These are phyloP conservation scores for cat (Felis catus) DNA, from an alignment of 2,113 vertebrate species.

Conservation along the genomic window DNA sequence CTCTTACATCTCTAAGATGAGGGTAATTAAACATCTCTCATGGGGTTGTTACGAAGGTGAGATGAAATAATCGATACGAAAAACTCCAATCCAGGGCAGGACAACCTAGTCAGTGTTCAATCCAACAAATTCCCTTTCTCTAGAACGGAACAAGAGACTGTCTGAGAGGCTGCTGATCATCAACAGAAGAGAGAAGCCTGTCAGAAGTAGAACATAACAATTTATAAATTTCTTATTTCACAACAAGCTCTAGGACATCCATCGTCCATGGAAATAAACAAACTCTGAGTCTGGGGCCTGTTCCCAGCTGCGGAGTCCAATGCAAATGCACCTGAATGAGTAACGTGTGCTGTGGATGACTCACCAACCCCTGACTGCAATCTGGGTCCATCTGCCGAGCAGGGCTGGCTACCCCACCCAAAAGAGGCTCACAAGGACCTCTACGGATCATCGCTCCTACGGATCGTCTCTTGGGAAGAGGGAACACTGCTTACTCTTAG, in stretches of 20 bases:
- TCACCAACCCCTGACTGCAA: constrained; percentile 46
- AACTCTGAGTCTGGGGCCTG: constrained; percentile 47
- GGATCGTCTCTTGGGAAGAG: neutral
- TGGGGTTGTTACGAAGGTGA: neutral
- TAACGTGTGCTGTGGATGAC: constrained; percentile 56
- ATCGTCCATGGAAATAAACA: constrained; percentile 72
- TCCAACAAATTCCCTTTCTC: neutral
- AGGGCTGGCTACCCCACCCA: neutral
- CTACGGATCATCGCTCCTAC: neutral
- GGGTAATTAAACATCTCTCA: neutral
- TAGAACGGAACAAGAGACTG: neutral
- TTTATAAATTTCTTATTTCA: constrained; percentile 82
- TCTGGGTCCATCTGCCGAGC: constrained; percentile 64
- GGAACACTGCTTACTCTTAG: neutral
- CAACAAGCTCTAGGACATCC: constrained; percentile 74
- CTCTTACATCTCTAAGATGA: neutral
- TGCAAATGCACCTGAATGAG: constrained; percentile 76
- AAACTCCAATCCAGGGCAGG: neutral
- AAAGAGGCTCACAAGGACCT: neutral
- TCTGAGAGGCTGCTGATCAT: constrained; percentile 64
- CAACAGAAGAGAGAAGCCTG: constrained; percentile 59
- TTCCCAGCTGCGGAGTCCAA: constrained; percentile 59
- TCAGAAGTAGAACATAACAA: constrained; percentile 79
- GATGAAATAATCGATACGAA: neutral
- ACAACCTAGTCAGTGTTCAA: constrained; percentile 26